Base-by-base conservation (phyloP, 2,113 vertebrate species). In the Caracal caracal region DNA sequence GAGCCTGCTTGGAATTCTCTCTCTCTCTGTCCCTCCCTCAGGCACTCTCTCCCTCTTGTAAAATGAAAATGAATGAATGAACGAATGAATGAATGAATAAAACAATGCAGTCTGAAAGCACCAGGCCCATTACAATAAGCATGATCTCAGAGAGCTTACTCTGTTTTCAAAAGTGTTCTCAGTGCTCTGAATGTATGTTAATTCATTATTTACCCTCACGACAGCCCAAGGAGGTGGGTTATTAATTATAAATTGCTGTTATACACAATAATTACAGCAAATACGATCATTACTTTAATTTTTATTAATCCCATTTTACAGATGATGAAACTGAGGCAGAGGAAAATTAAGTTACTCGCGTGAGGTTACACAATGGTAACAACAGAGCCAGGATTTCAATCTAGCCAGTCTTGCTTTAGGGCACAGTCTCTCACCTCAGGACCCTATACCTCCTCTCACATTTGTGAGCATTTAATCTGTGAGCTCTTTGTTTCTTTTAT, bases 321-420 rank as follows among this genome's bases (percentile, higher is more conserved):
- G 87, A 71, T 40, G 28, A 43, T 68, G 51, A 96, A 95, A 94
- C 17, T 49, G 47, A 97, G 89, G 51, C 20, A 11, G n/a, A 84
- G 5, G 65, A 73, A 51, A 33, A 40, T 49, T 71, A 49, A 97
- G 22, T 70, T 70, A 95, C 9, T 30, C 33, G 28, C 37, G 1
- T 2, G 51, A 81, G 51, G 33, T 88, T 95, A 28, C 3, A 30
- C 0, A 66, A 20, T 28, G 37, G 76, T 33, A 75, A 37, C 30
- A 9, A 43, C 6, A 82, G 63, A 90, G 3, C 43, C 63, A 78
- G 63, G 70, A 51, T 35, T 10, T 56, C 63, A 78, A 6, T 56
- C 90, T 78, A 37, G 26, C 20, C 30, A 15, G 22, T 76, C 26
- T 1, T 10, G 0, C 63, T 95, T 95, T 81, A 73, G 86, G 70